These are phyloP conservation scores for Eupeodes corollae DNA, from an alignment of 1,140 invertebrate genomes.

Conservation along the genomic window DNA sequence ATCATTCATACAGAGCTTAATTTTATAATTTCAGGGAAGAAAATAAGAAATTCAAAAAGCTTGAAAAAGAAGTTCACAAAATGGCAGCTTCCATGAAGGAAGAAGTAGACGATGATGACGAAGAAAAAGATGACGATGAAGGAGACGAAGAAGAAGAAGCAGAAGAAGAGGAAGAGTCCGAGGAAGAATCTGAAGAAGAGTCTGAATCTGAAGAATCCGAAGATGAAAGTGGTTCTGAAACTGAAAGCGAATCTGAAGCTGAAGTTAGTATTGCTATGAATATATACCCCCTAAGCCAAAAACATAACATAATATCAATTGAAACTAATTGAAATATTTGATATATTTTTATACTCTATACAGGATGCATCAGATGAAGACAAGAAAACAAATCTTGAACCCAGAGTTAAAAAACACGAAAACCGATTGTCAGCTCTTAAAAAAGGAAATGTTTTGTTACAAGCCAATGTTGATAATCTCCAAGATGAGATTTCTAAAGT, in stretches of 20 bases:
- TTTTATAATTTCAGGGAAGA: constrained; percentile 43
- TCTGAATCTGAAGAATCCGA: constrained; percentile 50
- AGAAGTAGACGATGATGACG: constrained; percentile 59
- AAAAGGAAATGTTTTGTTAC: constrained; percentile 74
- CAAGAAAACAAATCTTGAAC: constrained; percentile 51
- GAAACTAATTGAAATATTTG: not conserved
- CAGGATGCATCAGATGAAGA: constrained; percentile 51
- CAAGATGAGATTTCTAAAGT: constrained; percentile 75
- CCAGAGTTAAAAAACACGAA: constrained; percentile 58
- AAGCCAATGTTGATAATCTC: constrained; percentile 71
- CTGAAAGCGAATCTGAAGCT: constrained; percentile 52
- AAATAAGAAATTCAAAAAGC: constrained; percentile 59
- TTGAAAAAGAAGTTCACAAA: constrained; percentile 80
- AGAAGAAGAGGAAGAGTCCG: constrained; percentile 50
- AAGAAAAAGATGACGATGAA: constrained; percentile 53
- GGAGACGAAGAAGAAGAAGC: constrained; percentile 52
- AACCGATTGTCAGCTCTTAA: constrained; percentile 62
- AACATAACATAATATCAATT: not conserved
- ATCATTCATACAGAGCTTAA: not conserved
- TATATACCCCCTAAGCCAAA: not conserved
- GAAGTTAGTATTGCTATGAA: constrained; percentile 35
- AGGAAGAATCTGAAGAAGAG: constrained; percentile 51
- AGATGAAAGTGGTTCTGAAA: constrained; percentile 48
- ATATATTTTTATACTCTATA: constrained; percentile 19
- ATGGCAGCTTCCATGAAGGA: constrained; percentile 77